These are phyloP conservation scores for Carollia perspicillata DNA, from an alignment of 2,113 vertebrate genomes.

Conservation along the genomic window DNA sequence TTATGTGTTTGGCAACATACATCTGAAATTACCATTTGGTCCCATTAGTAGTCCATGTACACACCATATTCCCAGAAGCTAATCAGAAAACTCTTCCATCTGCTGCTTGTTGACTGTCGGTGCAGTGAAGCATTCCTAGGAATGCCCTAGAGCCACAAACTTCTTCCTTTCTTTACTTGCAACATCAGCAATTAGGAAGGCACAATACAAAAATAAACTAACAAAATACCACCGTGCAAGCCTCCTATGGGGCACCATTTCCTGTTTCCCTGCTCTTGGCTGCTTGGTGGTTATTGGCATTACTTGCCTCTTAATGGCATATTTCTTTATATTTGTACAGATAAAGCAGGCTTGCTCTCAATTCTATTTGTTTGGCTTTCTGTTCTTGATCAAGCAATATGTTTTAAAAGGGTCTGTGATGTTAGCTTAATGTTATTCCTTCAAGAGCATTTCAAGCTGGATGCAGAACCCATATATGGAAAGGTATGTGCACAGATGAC, in stretches of 20 bases:
- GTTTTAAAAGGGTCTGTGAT: slow-evolving; percentile 8
- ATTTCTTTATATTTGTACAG: slow-evolving; percentile 68
- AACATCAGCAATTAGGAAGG: slow-evolving; percentile 27
- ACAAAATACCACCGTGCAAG: background rate
- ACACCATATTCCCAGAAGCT: background rate
- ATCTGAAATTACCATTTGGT: slow-evolving; percentile 46
- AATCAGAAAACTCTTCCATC: slow-evolving; percentile 55
- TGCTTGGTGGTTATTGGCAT: background rate
- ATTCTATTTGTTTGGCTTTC: background rate
- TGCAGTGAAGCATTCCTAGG: background rate
- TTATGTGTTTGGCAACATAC: slow-evolving; percentile 37
- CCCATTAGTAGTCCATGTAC: background rate
- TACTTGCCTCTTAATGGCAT: background rate
- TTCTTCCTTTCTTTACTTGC: background rate
- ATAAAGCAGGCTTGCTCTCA: slow-evolving; percentile 52
- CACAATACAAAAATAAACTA: slow-evolving; percentile 58
- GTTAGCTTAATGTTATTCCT: slow-evolving; percentile 45
- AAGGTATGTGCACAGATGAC: slow-evolving; percentile 46
- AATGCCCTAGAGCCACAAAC: slow-evolving; percentile 13
- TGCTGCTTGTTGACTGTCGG: slow-evolving; percentile 61
- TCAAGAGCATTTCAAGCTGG: slow-evolving; percentile 65
- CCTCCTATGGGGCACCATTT: background rate
- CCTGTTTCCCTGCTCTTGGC: background rate
- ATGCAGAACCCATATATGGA: slow-evolving; percentile 41
- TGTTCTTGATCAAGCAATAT: background rate